phyloP scores from a whole-genome alignment of 1,140 invertebrate genomes.

The roundworm (Caenorhabditis elegans) region WBcel235 BX284605.5:5570501-5571000 shows the following conservation, averaged over 20 bases:
- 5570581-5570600: not conserved
- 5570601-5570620: not conserved
- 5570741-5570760: slow-evolving; percentile 12
- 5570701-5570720: slow-evolving; percentile 15
- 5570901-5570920: not conserved
- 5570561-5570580: not conserved
- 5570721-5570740: slow-evolving; percentile 22
- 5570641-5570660: not conserved
- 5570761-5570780: not conserved
- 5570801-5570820: not conserved
- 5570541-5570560: not conserved
- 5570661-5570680: slow-evolving; percentile 23
- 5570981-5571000: too few relatives aligned
- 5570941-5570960: not conserved
- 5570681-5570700: slow-evolving; percentile 29
- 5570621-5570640: slow-evolving; percentile 1
- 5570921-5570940: not conserved
- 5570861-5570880: not conserved
- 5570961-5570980: too few relatives aligned
- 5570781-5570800: not conserved
- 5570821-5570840: not conserved
- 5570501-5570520: slow-evolving; percentile 30
- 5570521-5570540: too few relatives aligned
- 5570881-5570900: not conserved
- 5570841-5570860: not conserved